These are phyloP conservation scores for Drosophila meridiana DNA, from an alignment of 2,888 invertebrate species.

Conservation along the genomic window DNA sequence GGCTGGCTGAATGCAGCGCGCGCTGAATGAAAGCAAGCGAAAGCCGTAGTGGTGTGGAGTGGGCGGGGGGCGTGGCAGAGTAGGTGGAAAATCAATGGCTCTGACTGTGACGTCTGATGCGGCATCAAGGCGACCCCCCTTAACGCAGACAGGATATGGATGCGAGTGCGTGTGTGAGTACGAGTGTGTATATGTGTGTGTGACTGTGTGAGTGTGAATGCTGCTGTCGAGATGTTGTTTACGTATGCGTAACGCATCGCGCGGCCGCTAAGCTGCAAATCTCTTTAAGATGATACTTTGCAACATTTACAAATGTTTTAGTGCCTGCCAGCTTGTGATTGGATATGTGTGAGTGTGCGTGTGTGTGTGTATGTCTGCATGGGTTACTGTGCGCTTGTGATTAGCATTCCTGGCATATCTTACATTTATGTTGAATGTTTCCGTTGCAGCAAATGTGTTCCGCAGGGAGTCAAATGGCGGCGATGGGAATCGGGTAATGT, in stretches of 20 bases:
- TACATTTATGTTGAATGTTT: constrained; percentile 80
- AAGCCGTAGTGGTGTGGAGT: neutral
- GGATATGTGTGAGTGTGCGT: constrained; percentile 15
- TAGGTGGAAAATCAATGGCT: constrained; percentile 63
- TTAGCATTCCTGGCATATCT: constrained; percentile 83
- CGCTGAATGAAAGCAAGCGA: constrained; percentile 12
- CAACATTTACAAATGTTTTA: constrained; percentile 82
- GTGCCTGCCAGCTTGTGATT: constrained; percentile 51
- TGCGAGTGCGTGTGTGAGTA: neutral
- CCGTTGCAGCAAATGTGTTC: constrained; percentile 77
- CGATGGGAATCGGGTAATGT: constrained; percentile 72
- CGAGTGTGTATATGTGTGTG: neutral
- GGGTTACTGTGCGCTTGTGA: constrained; percentile 62
- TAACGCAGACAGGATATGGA: constrained; percentile 25
- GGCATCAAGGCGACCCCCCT: constrained; percentile 42
- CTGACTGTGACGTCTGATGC: constrained; percentile 47
- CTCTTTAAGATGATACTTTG: constrained; percentile 83
- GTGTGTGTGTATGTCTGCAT: constrained; percentile 10
- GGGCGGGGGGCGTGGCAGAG: neutral
- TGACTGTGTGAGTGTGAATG: constrained; percentile 6
- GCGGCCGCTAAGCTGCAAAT: constrained; percentile 84
- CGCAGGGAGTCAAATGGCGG: constrained; percentile 26
- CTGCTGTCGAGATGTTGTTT: constrained; percentile 64
- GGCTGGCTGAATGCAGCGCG: constrained; percentile 42
- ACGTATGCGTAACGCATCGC: constrained; percentile 81